Percentiles rank a stretch among this genome's conserved stretches.
Conservation (phyloP, 1,140 invertebrate species). For the Pollicipes pollicipes region DNA sequence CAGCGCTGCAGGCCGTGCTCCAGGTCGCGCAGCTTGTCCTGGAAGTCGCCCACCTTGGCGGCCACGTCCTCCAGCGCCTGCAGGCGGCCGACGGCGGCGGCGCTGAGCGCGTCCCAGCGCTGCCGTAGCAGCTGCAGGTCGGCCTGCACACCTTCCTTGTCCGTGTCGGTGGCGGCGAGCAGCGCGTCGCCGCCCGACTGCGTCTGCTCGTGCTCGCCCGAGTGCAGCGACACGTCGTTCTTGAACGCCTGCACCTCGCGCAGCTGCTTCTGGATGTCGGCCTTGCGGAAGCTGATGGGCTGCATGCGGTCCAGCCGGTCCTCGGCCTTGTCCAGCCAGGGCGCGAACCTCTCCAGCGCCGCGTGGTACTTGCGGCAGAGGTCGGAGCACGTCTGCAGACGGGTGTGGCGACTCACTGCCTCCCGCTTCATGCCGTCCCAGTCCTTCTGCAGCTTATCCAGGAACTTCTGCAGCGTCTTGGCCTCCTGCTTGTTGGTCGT, state of each 20-base stretch:
- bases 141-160: conserved; percentile 70
- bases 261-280: conserved; percentile 70
- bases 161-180: conserved; percentile 56
- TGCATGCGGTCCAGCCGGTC: conserved; percentile 61
- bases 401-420: conserved; percentile 59
- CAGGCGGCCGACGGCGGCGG: conserved; percentile 38
- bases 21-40: conserved; percentile 65
- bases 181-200: conserved; percentile 68
- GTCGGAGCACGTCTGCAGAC: conserved; percentile 72
- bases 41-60: conserved; percentile 60
- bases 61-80: conserved; percentile 68
- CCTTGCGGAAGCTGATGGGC: conserved; percentile 54
- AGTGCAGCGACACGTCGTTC: conserved; percentile 76
- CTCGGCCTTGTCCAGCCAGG: conserved; percentile 73
- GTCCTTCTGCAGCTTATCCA: conserved; percentile 67
- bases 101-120: conserved; percentile 76
- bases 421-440: conserved; percentile 80
- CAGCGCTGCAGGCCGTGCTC: conserved; percentile 62
- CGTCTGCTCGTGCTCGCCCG: conserved; percentile 78
- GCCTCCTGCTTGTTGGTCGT: conserved; percentile 31
- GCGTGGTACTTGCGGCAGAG: conserved; percentile 79
- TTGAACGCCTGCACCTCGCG: conserved; percentile 75
- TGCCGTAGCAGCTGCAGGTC: conserved; percentile 60
- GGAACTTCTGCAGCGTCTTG: conserved; percentile 38
- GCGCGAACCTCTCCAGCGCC: conserved; percentile 62